phyloP scores from a whole-genome alignment of 1,140 invertebrate genomes.

The Oppia nitens region DNA sequence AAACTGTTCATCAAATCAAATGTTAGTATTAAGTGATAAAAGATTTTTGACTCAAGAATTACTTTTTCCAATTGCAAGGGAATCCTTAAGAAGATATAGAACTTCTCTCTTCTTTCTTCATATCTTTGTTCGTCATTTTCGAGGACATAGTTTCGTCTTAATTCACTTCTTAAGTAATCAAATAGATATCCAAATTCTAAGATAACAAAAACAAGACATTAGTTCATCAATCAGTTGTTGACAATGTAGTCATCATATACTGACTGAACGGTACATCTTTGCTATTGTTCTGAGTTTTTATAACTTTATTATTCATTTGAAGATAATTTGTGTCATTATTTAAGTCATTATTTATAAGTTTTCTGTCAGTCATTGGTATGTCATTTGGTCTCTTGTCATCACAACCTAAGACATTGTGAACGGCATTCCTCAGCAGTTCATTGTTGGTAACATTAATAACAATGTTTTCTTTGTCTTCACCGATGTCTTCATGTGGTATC shows the following conservation, averaged over 20 bases:
- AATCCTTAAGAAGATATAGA: conserved; percentile 93
- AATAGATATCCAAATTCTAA: conserved; percentile 4
- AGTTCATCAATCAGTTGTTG: background rate
- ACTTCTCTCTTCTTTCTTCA: conserved; percentile 77
- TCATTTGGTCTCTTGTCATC: background rate
- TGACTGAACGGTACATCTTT: too few relatives aligned
- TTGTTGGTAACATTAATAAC: background rate
- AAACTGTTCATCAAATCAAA: conserved; percentile 37
- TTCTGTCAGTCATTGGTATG: too few relatives aligned
- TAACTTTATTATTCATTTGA: too few relatives aligned
- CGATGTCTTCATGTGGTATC: background rate
- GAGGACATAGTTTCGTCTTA: conserved; percentile 72
- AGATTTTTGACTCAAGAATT: background rate
- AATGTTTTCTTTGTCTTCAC: background rate
- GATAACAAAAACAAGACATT: background rate
- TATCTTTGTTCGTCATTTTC: conserved; percentile 88
- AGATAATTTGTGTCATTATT: background rate
- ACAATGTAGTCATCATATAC: background rate
- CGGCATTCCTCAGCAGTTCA: background rate
- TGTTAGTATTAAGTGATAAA: background rate
- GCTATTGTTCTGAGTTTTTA: too few relatives aligned
- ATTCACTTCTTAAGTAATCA: conserved; percentile 60
- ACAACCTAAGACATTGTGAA: background rate
- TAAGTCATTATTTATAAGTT: too few relatives aligned
- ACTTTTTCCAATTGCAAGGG: conserved; percentile 57